These are phyloP conservation scores for Parnassius mnemosyne DNA, from an alignment of 2,888 invertebrate species.

Conservation along the genomic window DNA sequence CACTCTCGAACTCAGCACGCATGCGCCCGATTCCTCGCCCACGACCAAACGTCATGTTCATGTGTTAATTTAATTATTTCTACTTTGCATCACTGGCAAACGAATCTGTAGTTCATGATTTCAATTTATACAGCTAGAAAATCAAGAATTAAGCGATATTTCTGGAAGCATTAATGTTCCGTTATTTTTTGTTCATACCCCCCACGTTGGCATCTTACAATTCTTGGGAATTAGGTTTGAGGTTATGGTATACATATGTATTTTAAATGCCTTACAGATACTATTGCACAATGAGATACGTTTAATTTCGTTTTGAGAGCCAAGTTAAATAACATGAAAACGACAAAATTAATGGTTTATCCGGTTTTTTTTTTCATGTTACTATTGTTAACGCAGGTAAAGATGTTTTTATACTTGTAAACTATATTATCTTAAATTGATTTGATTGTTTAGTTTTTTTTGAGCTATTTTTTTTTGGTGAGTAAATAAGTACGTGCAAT, in stretches of 20 bases:
- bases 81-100: conserved; percentile 43
- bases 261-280: background rate
- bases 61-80: conserved; percentile 70
- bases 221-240: conserved; percentile 6
- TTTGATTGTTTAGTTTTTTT: no score
- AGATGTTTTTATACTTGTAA: no score
- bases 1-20: conserved; percentile 52
- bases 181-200: conserved; percentile 5
- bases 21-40: conserved; percentile 52
- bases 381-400: background rate
- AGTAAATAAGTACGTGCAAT: no score
- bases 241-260: conserved; percentile 22
- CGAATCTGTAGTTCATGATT: conserved; percentile 31
- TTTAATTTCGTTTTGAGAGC: background rate
- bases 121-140: conserved; percentile 33
- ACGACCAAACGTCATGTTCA: conserved; percentile 58
- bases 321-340: background rate
- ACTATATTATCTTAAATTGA: no score
- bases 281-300: background rate
- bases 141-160: conserved; percentile 12
- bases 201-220: background rate
- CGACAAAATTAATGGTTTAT: background rate
- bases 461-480: no score
- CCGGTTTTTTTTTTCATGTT: background rate
- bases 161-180: conserved; percentile 2